Evolutionary conservation across 2,113 vertebrate species (phyloP).

Genomic region (Microcebus lehilahytsara): DNA sequence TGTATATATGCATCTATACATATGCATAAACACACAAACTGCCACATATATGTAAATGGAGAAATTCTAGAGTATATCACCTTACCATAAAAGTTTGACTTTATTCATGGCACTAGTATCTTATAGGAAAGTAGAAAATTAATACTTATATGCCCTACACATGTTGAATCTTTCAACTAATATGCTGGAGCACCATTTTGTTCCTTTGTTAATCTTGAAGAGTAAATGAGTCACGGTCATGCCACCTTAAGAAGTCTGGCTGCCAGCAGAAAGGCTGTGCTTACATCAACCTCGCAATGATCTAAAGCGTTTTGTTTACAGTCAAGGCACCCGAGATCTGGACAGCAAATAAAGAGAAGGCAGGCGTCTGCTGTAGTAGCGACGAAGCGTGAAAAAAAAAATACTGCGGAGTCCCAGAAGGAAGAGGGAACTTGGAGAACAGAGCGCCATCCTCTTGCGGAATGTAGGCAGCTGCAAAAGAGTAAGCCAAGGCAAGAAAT

Average conservation of each 20-base stretch:
- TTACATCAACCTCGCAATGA: constrained; percentile 78
- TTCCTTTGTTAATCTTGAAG: constrained; percentile 48
- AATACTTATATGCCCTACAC: background rate
- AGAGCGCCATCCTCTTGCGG: constrained; percentile 77
- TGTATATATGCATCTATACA: background rate
- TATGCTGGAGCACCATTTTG: constrained; percentile 38
- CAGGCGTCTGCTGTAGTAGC: constrained; percentile 73
- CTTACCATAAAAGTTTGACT: background rate
- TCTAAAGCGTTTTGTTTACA: constrained; percentile 85
- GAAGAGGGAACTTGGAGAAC: constrained; percentile 36
- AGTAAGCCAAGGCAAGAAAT: background rate
- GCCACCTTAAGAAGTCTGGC: constrained; percentile 82
- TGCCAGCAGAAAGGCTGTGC: constrained; percentile 69
- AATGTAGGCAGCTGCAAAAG: background rate
- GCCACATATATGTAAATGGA: background rate
- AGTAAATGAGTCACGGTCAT: background rate
- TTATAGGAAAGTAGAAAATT: background rate
- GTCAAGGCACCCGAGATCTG: constrained; percentile 73
- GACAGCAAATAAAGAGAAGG: constrained; percentile 74
- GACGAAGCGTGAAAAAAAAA: constrained; percentile 57
- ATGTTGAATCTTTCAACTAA: background rate
- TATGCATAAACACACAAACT: background rate
- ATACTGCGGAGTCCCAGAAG: background rate
- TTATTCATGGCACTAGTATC: background rate
- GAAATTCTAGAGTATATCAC: background rate